Conservation (phyloP, 2,888 invertebrate genomes). For the Thymelicus sylvestris region DNA sequence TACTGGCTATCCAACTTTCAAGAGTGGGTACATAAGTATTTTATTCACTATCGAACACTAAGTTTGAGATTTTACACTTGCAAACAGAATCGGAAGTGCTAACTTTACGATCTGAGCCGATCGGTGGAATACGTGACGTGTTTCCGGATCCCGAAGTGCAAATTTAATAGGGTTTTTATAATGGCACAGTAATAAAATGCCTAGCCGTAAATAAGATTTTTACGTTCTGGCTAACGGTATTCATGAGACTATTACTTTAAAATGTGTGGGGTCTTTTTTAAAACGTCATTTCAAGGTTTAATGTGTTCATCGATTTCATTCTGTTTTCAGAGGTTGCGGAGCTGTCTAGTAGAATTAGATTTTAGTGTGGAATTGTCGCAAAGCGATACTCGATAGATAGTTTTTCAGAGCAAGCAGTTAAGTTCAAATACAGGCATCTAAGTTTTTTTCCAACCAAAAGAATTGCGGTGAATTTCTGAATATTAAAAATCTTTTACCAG, state of each 20-base stretch:
- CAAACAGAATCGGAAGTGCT: slow-evolving; percentile 22
- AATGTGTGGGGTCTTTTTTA: not conserved
- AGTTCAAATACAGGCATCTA: too few relatives aligned
- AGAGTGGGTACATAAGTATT: not conserved
- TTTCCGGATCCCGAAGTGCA: slow-evolving; percentile 26
- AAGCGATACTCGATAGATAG: too few relatives aligned
- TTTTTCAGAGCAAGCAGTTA: too few relatives aligned
- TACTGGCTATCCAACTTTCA: too few relatives aligned
- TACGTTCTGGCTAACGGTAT: slow-evolving; percentile 38
- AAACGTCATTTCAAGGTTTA: not conserved
- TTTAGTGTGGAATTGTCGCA: too few relatives aligned
- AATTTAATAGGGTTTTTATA: slow-evolving; percentile 36
- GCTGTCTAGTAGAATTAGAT: too few relatives aligned
- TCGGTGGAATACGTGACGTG: slow-evolving; percentile 56
- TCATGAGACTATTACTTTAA: slow-evolving; percentile 17
- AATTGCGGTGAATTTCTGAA: too few relatives aligned
- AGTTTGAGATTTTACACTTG: slow-evolving; percentile 10
- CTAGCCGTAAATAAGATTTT: slow-evolving; percentile 25
- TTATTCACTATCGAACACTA: not conserved
- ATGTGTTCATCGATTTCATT: too few relatives aligned
- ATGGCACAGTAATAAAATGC: slow-evolving; percentile 26
- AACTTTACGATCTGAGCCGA: slow-evolving; percentile 58
- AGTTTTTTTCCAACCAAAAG: too few relatives aligned
- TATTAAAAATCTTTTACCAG: too few relatives aligned
- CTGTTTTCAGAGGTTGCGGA: too few relatives aligned